Percentiles rank a stretch among this genome's conserved stretches.
Conservation (phyloP, 2,113 vertebrate genomes). For the Paralichthys olivaceus region DNA sequence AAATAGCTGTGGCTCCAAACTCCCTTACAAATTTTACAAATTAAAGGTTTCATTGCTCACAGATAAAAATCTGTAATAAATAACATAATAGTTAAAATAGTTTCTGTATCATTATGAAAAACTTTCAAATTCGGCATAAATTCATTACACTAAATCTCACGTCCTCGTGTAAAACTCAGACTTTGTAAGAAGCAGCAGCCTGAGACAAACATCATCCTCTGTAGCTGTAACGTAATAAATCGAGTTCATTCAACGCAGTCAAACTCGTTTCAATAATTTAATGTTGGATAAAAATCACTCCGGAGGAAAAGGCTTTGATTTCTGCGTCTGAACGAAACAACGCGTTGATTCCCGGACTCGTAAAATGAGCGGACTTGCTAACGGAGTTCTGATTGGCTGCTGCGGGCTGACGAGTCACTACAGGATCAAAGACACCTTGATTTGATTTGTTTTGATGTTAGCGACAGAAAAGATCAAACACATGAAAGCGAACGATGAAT, state of each 20-base stretch:
- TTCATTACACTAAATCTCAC: fast-evolving
- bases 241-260: too few relatives aligned
- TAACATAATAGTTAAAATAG: fast-evolving
- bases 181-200: neutral
- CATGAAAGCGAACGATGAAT: neutral
- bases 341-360: neutral
- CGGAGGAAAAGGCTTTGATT: too few relatives aligned
- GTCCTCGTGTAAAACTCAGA: neutral
- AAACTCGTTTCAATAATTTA: too few relatives aligned
- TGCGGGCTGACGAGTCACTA: too few relatives aligned
- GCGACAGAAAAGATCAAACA: neutral
- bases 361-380: neutral
- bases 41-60: neutral
- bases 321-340: too few relatives aligned
- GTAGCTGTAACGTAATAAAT: too few relatives aligned
- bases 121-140: neutral
- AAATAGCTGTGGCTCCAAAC: neutral
- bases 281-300: too few relatives aligned
- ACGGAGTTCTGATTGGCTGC: neutral
- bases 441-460: neutral
- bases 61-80: fast-evolving
- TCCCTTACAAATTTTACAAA: fast-evolving
- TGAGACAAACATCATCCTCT: too few relatives aligned
- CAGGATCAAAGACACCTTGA: neutral
- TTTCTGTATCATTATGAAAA: fast-evolving